phyloP scores from a whole-genome alignment of 2,888 invertebrate species.

The Melipona bicolor region DNA sequence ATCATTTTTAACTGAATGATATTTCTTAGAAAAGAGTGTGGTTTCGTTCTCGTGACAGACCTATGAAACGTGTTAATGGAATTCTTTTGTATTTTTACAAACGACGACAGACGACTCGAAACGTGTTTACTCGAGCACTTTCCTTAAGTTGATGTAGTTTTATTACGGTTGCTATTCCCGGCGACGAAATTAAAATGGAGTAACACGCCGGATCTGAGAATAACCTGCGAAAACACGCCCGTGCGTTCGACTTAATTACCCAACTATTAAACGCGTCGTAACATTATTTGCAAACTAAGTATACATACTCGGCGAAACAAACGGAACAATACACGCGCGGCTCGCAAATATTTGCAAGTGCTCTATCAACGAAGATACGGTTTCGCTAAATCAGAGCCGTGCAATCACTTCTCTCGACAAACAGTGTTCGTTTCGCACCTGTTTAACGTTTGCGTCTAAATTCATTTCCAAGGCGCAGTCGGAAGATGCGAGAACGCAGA shows the following conservation, averaged over 20 bases:
- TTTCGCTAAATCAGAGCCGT: background rate
- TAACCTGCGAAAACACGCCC: background rate
- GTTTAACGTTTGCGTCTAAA: background rate
- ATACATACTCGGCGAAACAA: background rate
- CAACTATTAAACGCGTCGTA: background rate
- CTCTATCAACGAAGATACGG: background rate
- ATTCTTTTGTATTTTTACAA: background rate
- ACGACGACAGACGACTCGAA: background rate
- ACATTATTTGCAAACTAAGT: background rate
- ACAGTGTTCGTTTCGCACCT: background rate
- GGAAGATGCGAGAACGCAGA: background rate
- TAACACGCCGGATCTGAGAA: background rate
- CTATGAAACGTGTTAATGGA: background rate
- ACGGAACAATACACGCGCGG: background rate
- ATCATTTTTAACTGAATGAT: background rate
- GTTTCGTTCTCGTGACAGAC: background rate
- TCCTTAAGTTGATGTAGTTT: background rate
- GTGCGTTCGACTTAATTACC: background rate
- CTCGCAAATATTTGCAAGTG: slow-evolving; percentile 2
- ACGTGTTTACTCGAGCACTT: background rate
- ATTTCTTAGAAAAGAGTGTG: background rate
- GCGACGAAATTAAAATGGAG: background rate
- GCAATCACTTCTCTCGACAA: background rate
- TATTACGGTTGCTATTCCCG: background rate
- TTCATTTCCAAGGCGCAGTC: background rate